Base-by-base conservation (phyloP, 2,113 vertebrate species). In the Stegastes partitus region DNA sequence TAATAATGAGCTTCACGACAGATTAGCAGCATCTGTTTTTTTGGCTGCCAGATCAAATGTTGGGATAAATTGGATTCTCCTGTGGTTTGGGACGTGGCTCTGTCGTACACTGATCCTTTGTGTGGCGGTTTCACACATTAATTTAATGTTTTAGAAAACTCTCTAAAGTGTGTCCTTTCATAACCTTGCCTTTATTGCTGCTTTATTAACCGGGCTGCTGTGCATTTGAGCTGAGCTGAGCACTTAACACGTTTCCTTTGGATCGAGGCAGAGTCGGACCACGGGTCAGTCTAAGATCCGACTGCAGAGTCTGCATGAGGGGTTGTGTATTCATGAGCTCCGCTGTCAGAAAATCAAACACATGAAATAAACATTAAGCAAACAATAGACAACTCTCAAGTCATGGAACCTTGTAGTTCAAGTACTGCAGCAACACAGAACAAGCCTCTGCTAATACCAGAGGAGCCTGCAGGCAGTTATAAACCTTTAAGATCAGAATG, bases 161-260 rank as follows among this genome's bases (percentile, higher is more conserved):
- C 12, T 34, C 14, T 82, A 25, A 56, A 65, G 50, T 50, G 47
- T 59, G 65, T 50, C 34, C 67, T 44, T 39, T 61, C 62, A 74
- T 68, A 61, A 74, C 50, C 68, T 77, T 73, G 12, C 12, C 22
- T 62, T 69, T 65, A 72, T 68, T 54, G 55, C 67, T 39, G 56
- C 28, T 71, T 66, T 74, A 82, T 77, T 67, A 55, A 58, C 68
- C 56, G 44, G 45, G 31, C 68, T 59, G 25, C 45, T 61, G 80
- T 22, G 14, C 8, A 14, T 75, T 69, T 75, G 57, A 58, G 49
- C 67, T 59, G 50, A 77, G 61, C 23, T 68, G 18, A 73, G 49
- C 42, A 66, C 61, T 66, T 54, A 63, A 49, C 44, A 45, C 6
- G 66, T 84, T 61, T 31, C 37, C 54, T 61, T 62, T 74, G 72